A percentile compares a stretch with the other conserved stretches of the same genome.
Evolutionary conservation across 2,888 invertebrate genomes (phyloP).

Genomic region (Gryllus longicercus): DNA sequence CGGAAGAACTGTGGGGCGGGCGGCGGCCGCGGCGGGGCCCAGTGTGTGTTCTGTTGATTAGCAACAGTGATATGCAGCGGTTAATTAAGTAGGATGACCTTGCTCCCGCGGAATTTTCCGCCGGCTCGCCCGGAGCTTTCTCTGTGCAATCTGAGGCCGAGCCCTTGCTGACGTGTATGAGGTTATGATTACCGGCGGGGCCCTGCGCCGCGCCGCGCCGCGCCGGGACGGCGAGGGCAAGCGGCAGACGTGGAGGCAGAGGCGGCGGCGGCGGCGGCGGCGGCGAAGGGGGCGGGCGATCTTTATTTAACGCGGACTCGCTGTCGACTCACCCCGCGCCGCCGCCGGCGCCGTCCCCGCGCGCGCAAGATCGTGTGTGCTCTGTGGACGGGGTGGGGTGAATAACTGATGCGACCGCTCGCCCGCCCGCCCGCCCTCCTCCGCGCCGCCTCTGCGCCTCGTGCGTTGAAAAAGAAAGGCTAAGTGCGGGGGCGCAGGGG

Average conservation of each 20-base stretch:
- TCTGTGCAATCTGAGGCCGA: not conserved
- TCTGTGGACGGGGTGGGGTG: not conserved
- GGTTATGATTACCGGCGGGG: not conserved
- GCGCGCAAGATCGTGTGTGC: slow-evolving; percentile 8
- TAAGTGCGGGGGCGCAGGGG: not conserved
- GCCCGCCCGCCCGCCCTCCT: not conserved
- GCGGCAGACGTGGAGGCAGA: not conserved
- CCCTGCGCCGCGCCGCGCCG: not conserved
- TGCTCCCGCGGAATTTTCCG: not conserved
- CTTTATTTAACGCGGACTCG: not conserved
- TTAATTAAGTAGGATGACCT: slow-evolving; percentile 17
- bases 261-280: not conserved
- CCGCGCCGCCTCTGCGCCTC: not conserved
- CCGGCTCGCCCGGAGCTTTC: not conserved
- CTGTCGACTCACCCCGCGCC: not conserved
- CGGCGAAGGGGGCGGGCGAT: not conserved
- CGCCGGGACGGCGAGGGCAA: not conserved
- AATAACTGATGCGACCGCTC: slow-evolving; percentile 17
- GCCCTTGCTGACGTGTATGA: not conserved
- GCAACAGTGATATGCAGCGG: slow-evolving; percentile 17
- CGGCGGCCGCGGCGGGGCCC: not conserved
- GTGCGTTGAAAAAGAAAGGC: slow-evolving; percentile 1
- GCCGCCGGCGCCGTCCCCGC: not conserved
- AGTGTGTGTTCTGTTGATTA: slow-evolving; percentile 8
- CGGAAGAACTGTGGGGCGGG: not conserved